Base-by-base conservation (phyloP, 2,113 vertebrate genomes). In the Azemiops feae region DNA sequence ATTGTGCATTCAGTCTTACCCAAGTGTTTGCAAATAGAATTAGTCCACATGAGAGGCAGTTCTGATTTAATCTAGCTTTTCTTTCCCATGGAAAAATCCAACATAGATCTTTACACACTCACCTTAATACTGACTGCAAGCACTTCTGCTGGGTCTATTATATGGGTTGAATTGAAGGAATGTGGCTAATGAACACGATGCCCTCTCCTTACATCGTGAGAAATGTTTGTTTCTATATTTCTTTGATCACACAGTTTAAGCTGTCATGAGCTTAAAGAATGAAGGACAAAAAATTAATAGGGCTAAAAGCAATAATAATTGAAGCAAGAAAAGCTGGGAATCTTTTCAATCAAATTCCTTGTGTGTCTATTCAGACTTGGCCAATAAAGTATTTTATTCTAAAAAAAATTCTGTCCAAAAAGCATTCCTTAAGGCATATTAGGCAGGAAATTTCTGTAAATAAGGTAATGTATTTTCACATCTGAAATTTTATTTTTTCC, bases 401-500 rank as follows among this genome's bases (percentile, higher is more conserved):
- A 9, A n/a, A 69, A n/a, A 64, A 69, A 69, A 16, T 4, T 74
- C 30, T 53, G 8, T 85, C 81, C 43, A 45, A 57, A 91, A n/a
- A n/a, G 43, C 25, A 57, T 30, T 23, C 53, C 9, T 54, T 45
- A n/a, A 25, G 50, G 39, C 12, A 85, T 25, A 43, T n/a, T 34
- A n/a, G 27, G 39, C 47, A 92, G 6, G 52, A 55, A 55, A 86
- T 54, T 92, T 89, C 23, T 60, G 92, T 88, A 6, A 43, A 27
- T 57, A 43, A 2, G 85, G 90, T 52, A 89, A 57, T 52, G 53
- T 23, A 11, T 91, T 3, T 91, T 3, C 88, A 57, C 55, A 55
- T 2, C 47, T 81, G 0, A 93, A 14, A 89, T 92, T 95, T 94
- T 1, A 27, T 92, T 96, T 86, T 43, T 88, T 14, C 3, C 9